These are phyloP conservation scores for Verasper variegatus DNA, from an alignment of 2,113 vertebrate species.

Conservation along the genomic window DNA sequence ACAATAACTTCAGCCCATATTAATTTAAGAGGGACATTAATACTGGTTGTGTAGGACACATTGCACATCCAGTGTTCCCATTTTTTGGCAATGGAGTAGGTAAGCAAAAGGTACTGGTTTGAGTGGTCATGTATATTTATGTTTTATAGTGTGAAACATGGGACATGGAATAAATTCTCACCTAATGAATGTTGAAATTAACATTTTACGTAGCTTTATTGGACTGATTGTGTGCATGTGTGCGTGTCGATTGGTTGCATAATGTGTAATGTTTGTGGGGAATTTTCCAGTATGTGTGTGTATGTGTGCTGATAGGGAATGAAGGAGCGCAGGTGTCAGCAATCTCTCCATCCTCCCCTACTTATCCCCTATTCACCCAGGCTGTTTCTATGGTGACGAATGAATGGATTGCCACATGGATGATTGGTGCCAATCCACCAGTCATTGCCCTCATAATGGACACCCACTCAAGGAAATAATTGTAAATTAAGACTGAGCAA, in stretches of 20 bases:
- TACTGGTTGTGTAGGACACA: too few relatives aligned
- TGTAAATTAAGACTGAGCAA: slow-evolving; percentile 67
- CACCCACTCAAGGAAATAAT: slow-evolving; percentile 73
- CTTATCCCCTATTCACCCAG: slow-evolving; percentile 79
- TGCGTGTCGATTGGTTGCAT: slow-evolving; percentile 20
- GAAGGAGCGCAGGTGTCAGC: slow-evolving; percentile 81
- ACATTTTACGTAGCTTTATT: slow-evolving; percentile 13
- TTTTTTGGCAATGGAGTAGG: too few relatives aligned
- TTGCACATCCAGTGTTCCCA: too few relatives aligned
- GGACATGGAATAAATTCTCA: neutral
- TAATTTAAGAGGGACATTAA: too few relatives aligned
- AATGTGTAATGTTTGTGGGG: slow-evolving; percentile 28
- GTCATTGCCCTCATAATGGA: slow-evolving; percentile 78
- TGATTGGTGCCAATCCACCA: slow-evolving; percentile 81
- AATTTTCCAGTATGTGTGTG: slow-evolving; percentile 37
- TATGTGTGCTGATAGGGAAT: slow-evolving; percentile 55
- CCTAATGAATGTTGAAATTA: neutral
- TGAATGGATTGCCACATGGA: slow-evolving; percentile 77
- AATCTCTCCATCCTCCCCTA: slow-evolving; percentile 75
- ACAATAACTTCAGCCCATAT: too few relatives aligned
- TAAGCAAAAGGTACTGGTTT: too few relatives aligned
- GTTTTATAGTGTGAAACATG: neutral
- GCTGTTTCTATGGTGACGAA: slow-evolving; percentile 81
- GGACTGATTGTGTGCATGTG: slow-evolving; percentile 11
- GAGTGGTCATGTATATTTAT: too few relatives aligned